These are phyloP conservation scores for Melanotaenia nigrans DNA, from an alignment of 2,797 vertebrate genomes.

Conservation along the genomic window DNA sequence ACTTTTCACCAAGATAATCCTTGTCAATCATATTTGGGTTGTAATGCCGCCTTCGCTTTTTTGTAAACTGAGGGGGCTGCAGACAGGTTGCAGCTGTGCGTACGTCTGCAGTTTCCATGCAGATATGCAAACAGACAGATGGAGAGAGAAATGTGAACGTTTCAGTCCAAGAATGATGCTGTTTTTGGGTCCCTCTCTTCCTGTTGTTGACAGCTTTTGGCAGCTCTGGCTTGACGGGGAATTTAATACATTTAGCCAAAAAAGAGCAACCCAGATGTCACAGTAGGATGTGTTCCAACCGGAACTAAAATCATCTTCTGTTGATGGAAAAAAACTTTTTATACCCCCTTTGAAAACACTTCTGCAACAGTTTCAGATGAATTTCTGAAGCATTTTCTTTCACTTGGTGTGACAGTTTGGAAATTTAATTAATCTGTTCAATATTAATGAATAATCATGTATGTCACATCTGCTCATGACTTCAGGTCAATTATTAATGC, in stretches of 20 bases:
- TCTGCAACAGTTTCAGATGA: not conserved
- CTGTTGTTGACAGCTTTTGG: slow-evolving; percentile 66
- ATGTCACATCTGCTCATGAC: not conserved
- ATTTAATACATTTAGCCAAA: slow-evolving; percentile 45
- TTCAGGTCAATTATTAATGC: not conserved
- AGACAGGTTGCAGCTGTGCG: slow-evolving; percentile 20
- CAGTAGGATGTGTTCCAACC: slow-evolving; percentile 27
- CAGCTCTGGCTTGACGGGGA: slow-evolving; percentile 23
- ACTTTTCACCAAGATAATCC: slow-evolving; percentile 12
- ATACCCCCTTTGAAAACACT: not conserved
- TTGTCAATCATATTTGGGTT: slow-evolving; percentile 19
- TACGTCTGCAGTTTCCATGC: slow-evolving; percentile 28
- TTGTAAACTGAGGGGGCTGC: slow-evolving; percentile 33
- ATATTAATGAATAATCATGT: not conserved
- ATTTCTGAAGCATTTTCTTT: not conserved
- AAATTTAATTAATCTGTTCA: not conserved
- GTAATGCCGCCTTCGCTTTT: slow-evolving; percentile 15
- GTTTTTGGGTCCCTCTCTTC: slow-evolving; percentile 54
- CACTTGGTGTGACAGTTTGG: not conserved
- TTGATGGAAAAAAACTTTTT: slow-evolving; percentile 9
- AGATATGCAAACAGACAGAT: slow-evolving; percentile 62
- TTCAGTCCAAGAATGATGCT: slow-evolving; percentile 47
- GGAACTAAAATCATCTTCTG: slow-evolving; percentile 17
- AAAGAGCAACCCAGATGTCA: slow-evolving; percentile 43
- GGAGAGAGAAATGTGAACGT: slow-evolving; percentile 45